Conservation (phyloP, 2,888 invertebrate species). For the Meiosimyza decipiens region DNA sequence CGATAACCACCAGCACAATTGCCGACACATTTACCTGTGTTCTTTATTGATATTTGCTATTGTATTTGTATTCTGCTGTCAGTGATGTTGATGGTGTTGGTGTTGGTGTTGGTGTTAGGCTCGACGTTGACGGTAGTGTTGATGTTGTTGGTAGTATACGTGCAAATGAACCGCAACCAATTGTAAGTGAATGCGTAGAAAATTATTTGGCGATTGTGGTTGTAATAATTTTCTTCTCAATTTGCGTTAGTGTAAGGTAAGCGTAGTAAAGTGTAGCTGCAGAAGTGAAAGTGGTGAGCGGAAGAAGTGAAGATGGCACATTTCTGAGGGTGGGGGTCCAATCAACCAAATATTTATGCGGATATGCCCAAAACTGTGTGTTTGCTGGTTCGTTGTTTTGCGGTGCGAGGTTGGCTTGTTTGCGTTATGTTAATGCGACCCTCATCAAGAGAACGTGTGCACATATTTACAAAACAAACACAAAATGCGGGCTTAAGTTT, state of each 20-base stretch:
- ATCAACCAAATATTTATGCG: neutral
- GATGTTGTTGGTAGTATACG: neutral
- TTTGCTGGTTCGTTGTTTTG: neutral
- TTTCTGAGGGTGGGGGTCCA: neutral
- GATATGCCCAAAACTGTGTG: neutral
- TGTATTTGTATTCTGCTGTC: neutral
- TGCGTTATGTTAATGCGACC: conserved; percentile 19
- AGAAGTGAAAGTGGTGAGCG: neutral
- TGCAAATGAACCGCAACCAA: conserved; percentile 32
- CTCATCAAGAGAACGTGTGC: conserved; percentile 2
- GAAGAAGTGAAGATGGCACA: neutral
- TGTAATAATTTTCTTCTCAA: conserved; percentile 20
- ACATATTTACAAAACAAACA: neutral
- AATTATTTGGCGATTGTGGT: conserved; percentile 24
- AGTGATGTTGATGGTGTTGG: neutral
- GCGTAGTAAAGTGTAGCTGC: neutral
- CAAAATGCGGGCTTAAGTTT: conserved; percentile 10
- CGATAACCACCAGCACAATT: conserved; percentile 1
- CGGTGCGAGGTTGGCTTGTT: neutral
- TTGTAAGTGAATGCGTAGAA: conserved; percentile 1
- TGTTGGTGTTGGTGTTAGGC: conserved; percentile 9
- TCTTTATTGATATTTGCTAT: neutral
- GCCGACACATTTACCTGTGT: neutral
- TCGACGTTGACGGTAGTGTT: neutral
- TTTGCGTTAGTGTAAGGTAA: neutral